Conservation (phyloP, 53 echinoderm and acorn worm species). For the Astropecten irregularis region DNA sequence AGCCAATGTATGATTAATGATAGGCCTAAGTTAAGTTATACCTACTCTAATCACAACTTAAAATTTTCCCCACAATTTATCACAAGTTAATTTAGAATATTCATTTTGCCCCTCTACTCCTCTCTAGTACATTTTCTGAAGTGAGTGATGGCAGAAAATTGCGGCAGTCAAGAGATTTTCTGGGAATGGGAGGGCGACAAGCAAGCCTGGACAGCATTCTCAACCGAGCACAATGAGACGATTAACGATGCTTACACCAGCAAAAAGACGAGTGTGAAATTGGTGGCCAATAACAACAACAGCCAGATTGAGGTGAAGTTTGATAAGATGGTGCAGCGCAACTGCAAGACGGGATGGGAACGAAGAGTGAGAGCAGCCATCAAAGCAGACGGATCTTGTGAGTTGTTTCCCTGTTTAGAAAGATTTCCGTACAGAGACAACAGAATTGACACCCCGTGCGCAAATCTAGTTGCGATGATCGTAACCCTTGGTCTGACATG, state of each 20-base stretch:
- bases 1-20: no score
- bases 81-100: no score
- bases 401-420: no score
- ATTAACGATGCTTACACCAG: conserved; percentile 61
- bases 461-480: no score
- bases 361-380: conserved; percentile 70
- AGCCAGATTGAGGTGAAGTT: conserved; percentile 70
- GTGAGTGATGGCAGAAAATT: neutral
- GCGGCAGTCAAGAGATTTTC: neutral
- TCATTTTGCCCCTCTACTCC: no score
- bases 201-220: conserved; percentile 72
- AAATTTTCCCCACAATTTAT: no score
- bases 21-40: no score
- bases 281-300: conserved; percentile 27
- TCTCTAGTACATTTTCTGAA: no score
- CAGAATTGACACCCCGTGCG: no score
- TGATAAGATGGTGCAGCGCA: conserved; percentile 86
- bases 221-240: conserved; percentile 56
- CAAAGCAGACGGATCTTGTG: conserved; percentile 71
- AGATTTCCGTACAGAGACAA: no score
- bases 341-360: conserved; percentile 89
- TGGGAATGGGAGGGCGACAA: conserved; percentile 90
- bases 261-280: conserved; percentile 47
- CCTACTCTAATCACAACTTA: no score
- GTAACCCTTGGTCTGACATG: no score